Evolutionary conservation across 2,113 vertebrate species (phyloP).

Genomic region (Clarias batrachus): DNA sequence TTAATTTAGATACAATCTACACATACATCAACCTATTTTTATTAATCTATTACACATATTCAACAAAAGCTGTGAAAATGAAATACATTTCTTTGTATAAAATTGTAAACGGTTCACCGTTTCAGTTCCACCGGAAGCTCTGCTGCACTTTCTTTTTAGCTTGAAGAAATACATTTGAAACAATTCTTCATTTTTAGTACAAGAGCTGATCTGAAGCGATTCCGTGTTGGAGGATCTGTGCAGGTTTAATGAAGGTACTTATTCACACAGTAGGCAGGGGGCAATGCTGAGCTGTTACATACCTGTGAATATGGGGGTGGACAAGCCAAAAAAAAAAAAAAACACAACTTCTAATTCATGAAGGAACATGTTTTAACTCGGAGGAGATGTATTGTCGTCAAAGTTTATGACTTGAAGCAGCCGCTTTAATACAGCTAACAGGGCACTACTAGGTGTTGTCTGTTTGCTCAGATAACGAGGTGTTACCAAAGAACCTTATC

Average conservation of each 20-base stretch:
- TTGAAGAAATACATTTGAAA: neutral
- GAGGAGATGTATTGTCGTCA: neutral
- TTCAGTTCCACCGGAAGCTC: neutral
- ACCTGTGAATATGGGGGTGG: neutral
- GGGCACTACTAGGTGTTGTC: neutral
- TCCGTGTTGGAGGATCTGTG: neutral
- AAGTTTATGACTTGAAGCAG: neutral
- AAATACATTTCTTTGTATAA: neutral
- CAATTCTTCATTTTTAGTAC: slow-evolving; percentile 19
- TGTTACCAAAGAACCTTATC: neutral
- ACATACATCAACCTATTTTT: neutral
- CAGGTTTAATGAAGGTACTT: neutral
- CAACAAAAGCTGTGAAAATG: neutral
- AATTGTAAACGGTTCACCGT: neutral
- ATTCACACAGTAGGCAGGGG: neutral
- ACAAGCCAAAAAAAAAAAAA: too few species aligned
- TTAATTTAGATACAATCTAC: neutral
- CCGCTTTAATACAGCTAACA: slow-evolving; percentile 3
- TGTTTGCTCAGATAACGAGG: neutral
- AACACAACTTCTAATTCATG: neutral
- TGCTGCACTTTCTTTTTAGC: neutral
- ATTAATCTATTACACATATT: slow-evolving; percentile 9
- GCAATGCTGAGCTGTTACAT: slow-evolving; percentile 15
- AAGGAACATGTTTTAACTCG: neutral
- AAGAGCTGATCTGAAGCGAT: slow-evolving; percentile 6